Base-by-base conservation (phyloP, 2,888 invertebrate genomes). In the Quadriops clusia region DNA sequence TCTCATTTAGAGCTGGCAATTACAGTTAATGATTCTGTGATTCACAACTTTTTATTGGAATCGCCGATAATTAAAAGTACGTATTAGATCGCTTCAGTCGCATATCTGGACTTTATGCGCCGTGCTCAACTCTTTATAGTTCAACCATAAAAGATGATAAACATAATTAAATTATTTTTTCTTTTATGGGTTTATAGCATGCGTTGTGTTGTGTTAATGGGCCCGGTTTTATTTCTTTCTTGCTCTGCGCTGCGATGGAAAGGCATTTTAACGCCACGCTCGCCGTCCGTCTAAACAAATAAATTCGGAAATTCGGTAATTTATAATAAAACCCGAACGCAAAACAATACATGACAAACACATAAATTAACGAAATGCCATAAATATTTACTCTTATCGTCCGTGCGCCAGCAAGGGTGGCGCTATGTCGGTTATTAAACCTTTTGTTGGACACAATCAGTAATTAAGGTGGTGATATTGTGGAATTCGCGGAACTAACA, bases 11-110 rank as follows among this genome's bases (percentile, higher is more conserved):
- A 42, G 50, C 40, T 37, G 42, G 44, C 54, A 56, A 57, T 58
- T 57, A 57, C 54, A 51, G 48, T 53, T 56, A 55, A 58, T 57
- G 58, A 56, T 56, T 57, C 54, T 47, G 54, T 56, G 54, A 56
- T 55, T 55, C 51, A 51, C 51, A 47, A 42, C 42, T 47, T 51
- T 53, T 40, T 53, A 51, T 49, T 47, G 43, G 44, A 34, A 36
- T 32, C 32, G 33, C 39, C 26, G 37, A 45, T 47, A 49, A 49
- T 49, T 49, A 49, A 49, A 45, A 38, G 42, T 45, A 40, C 41
- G 43, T 44, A 44, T 46, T 45, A 43, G 41, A 41, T 44, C 43
- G 40, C 38, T 44, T 37, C 34, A 32, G 38, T 43, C 21, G 29
- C 25, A 23, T 28, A 29, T 14, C 33, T n/a, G n/a, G n/a, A n/a